Base-by-base conservation (phyloP, 2,113 vertebrate species). In the Sebastes schlegelii region DNA sequence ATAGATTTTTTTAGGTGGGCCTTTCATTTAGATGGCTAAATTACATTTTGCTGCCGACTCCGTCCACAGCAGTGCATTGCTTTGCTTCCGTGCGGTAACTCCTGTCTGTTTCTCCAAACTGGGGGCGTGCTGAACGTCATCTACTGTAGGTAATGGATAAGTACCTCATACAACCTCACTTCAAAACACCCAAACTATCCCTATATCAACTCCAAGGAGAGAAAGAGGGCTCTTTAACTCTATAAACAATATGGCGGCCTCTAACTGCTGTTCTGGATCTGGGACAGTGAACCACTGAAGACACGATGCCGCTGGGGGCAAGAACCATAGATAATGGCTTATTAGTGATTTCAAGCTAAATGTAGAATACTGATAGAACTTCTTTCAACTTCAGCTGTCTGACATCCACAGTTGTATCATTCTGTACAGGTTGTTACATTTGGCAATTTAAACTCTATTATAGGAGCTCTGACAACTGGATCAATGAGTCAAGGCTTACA, bases 241-340 rank as follows among this genome's bases (percentile, higher is more conserved):
- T 14, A 66, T 34, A 78, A 86, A 76, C 55, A 63, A 76, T 14
- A 42, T n/a, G 49, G 5, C 16, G 61, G 34, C 83, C 58, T 75
- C 74, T 66, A 16, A 75, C 23, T 67, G 61, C 62, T 76, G 68
- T 46, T 74, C 69, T 82, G 71, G 77, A 87, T 91, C 81, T 91
- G 77, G 82, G 87, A 86, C 84, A 78, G 42, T 55, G 71, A 89
- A 76, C 72, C 87, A 82, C 74, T 77, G 54, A 85, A 84, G 75
- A 75, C 81, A 52, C 19, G 21, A 81, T 62, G 45, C 82, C 64
- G 2, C 68, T 81, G 76, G 78, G 80, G 65, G 61, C 48, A 54
- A 87, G 46, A 75, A 51, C 46, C 45, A 75, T 21, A 66, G 67
- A 87, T 77, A 68, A 82, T 69, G 74, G 26, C 34, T 82, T 61